phyloP scores from a whole-genome alignment of 2,888 invertebrate species.

The Thyatira batis region DNA sequence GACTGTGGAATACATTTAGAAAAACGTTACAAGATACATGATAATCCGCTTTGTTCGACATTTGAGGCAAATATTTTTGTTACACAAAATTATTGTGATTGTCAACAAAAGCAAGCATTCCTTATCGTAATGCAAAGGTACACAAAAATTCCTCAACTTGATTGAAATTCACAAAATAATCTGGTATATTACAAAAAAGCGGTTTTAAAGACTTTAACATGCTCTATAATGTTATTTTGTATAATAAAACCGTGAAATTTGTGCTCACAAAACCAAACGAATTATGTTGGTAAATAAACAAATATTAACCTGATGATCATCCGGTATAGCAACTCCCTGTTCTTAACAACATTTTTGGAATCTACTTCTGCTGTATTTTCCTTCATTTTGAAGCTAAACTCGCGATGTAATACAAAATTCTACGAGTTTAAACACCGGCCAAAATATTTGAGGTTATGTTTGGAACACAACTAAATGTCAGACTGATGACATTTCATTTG shows the following conservation, averaged over 20 bases:
- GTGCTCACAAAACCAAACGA: not conserved
- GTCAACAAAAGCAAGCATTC: not conserved
- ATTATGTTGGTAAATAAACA: constrained; percentile 14
- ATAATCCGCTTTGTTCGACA: too few species aligned
- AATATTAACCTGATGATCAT: constrained; percentile 91
- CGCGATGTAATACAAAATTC: constrained; percentile 6
- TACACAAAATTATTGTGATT: not conserved
- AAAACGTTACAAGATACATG: too few species aligned
- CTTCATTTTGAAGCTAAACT: constrained; percentile 52
- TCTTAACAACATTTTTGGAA: constrained; percentile 91
- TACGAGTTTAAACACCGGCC: constrained; percentile 23
- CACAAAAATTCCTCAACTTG: not conserved
- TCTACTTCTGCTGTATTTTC: constrained; percentile 79
- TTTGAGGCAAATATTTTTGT: too few species aligned
- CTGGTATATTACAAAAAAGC: not conserved
- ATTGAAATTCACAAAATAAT: not conserved
- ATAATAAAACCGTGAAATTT: too few species aligned
- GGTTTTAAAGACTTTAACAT: too few species aligned
- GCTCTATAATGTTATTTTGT: too few species aligned
- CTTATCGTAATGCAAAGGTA: too few species aligned
- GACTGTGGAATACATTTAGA: constrained; percentile 87
- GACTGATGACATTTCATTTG: not conserved
- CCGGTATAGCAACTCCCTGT: constrained; percentile 93
- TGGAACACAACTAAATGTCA: constrained; percentile 37
- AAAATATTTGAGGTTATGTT: constrained; percentile 31